phyloP scores from a whole-genome alignment of 2,888 invertebrate species.

The Amphipoea lucens region DNA sequence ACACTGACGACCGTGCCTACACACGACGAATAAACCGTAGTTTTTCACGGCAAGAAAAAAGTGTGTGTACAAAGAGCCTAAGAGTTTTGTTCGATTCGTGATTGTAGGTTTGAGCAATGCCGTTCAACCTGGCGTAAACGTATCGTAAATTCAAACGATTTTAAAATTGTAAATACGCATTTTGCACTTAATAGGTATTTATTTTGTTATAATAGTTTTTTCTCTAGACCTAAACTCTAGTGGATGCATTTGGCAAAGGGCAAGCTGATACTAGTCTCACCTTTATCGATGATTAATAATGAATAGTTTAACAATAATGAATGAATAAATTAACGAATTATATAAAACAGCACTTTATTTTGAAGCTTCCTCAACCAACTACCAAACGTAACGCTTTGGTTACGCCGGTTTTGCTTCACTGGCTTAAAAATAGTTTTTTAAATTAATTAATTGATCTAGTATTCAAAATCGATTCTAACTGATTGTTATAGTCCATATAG shows the following conservation, averaged over 20 bases:
- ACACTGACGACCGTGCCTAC: not conserved
- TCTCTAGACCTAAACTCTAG: not conserved
- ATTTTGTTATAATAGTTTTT: no score
- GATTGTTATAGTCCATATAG: not conserved
- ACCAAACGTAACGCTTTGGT: not conserved
- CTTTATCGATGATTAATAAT: not conserved
- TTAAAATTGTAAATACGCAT: not conserved
- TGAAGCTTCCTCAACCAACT: no score
- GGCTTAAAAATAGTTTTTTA: not conserved
- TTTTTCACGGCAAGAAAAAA: not conserved
- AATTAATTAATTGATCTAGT: not conserved
- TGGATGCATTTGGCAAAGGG: not conserved
- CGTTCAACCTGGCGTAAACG: constrained; percentile 33
- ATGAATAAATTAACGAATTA: not conserved
- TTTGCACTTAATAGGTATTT: no score
- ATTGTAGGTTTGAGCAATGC: constrained; percentile 28
- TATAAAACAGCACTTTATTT: not conserved
- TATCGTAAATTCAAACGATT: not conserved
- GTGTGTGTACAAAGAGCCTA: not conserved
- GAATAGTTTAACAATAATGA: not conserved
- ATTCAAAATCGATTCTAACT: not conserved
- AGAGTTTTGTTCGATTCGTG: constrained; percentile 24
- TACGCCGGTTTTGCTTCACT: not conserved
- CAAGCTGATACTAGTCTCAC: not conserved
- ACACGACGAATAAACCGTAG: not conserved